Evolutionary conservation across 1,140 invertebrate genomes (phyloP).

Genomic region (Copidosoma floridanum): DNA sequence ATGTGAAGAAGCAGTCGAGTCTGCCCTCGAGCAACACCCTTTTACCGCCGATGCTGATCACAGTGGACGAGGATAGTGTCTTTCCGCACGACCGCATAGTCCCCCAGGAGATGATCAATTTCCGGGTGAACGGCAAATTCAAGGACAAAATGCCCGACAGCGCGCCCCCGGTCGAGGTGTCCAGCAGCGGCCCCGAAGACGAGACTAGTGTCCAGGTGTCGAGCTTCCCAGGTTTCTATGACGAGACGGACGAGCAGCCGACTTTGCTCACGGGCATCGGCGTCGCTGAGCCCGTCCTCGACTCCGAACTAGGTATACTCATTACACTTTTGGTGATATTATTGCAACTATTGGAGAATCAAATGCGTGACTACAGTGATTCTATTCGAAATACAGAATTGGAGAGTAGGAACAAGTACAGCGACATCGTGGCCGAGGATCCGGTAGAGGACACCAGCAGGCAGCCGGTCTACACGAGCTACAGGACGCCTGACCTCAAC

Average conservation of each 20-base stretch:
- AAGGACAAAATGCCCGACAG: slow-evolving; percentile 42
- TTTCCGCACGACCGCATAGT: slow-evolving; percentile 47
- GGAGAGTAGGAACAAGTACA: slow-evolving; percentile 43
- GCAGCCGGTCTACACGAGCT: slow-evolving; percentile 62
- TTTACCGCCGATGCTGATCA: neutral
- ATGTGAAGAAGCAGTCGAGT: too few relatives aligned
- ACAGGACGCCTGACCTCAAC: slow-evolving; percentile 62
- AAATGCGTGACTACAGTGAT: neutral
- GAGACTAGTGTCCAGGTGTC: slow-evolving; percentile 23
- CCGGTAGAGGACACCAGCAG: slow-evolving; percentile 22
- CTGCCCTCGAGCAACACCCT: neutral
- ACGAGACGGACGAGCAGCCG: slow-evolving; percentile 17
- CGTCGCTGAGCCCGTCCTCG: slow-evolving; percentile 46
- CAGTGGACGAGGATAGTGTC: slow-evolving; percentile 34
- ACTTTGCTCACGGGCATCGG: slow-evolving; percentile 40
- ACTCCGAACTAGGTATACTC: slow-evolving; percentile 36
- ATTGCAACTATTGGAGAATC: too few relatives aligned
- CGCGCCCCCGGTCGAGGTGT: slow-evolving; percentile 38
- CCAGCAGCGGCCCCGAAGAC: slow-evolving; percentile 42
- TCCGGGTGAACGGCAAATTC: slow-evolving; percentile 46
- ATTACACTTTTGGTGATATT: too few relatives aligned
- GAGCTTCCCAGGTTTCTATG: neutral
- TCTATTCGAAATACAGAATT: slow-evolving; percentile 32
- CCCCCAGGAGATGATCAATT: slow-evolving; percentile 42
- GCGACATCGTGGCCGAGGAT: slow-evolving; percentile 32